phyloP scores from a whole-genome alignment of 2,113 vertebrate species.

The Pandion haliaetus region DNA sequence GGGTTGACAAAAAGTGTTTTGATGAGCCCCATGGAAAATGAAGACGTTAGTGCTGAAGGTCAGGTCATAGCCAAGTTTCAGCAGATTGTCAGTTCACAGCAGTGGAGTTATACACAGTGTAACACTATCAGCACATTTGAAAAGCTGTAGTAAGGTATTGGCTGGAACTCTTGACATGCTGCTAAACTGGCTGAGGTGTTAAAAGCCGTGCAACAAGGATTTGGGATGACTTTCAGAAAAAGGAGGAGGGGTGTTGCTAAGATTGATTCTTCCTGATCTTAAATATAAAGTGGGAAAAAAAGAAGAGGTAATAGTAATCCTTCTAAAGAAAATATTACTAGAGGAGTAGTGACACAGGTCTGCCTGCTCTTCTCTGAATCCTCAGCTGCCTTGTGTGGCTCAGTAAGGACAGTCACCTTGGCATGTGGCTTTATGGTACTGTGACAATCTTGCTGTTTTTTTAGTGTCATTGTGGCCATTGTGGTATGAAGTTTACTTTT shows the following conservation, averaged over 20 bases:
- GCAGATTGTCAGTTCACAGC: background rate
- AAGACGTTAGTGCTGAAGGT: background rate
- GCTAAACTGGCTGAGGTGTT: background rate
- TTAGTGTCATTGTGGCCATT: background rate
- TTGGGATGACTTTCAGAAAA: background rate
- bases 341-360: background rate
- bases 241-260: background rate
- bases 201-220: background rate
- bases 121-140: background rate
- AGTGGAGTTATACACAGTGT: background rate
- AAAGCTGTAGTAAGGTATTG: background rate
- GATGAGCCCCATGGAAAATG: background rate
- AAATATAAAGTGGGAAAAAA: background rate
- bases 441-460: background rate
- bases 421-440: background rate
- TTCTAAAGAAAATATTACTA: background rate
- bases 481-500: background rate
- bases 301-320: background rate
- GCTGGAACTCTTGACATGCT: background rate
- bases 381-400: background rate
- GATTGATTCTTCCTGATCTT: background rate
- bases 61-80: background rate
- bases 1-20: background rate
- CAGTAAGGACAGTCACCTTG: background rate
- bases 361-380: background rate